Base-by-base conservation (phyloP, 2,113 vertebrate species). In the Plectropomus leopardus region DNA sequence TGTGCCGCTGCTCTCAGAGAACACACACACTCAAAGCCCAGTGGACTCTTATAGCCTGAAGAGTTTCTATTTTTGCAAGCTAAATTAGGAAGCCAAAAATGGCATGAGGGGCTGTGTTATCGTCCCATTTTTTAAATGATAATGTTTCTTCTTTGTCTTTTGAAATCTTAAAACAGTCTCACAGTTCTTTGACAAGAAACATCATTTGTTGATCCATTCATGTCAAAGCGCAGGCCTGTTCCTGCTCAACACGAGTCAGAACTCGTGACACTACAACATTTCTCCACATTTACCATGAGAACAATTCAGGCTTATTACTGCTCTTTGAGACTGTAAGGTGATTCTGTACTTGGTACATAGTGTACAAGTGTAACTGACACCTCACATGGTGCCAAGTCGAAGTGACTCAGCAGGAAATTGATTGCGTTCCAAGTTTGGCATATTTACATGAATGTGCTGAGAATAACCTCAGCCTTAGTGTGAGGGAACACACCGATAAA, bases 61-160 rank as follows among this genome's bases (percentile, higher is more conserved):
- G 89, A 87, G 48, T 54, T 89, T 88, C 84, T 87, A 88, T 87
- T 91, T 86, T 85, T 84, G 71, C 24, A 24, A 70, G 57, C 64
- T 78, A 88, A 89, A 91, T 86, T 91, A 90, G 74, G 84, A 89
- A 77, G 68, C 72, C 72, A 80, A 86, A 88, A 85, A 86, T 80
- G 81, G 84, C 68, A 81, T 6, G 28, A 83, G 47, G 47, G 59
- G 76, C 66, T 85, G 34, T 70, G 51, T 77, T 86, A 87, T 70
- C 51, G 83, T 71, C 81, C 86, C 67, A 87, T 74, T 88, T 88
- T 75, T 51, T 14, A 23, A 24, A 32, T 34, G 48, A 83, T 63
- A 45, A 74, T 47, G 19, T 76, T 85, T 86, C 48, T 36, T 50
- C 66, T 76, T 72, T 66, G 80, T 77, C 84, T 71, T 80, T 68